Percentiles rank a stretch among this genome's conserved stretches.
phyloP scores from a whole-genome alignment of 1,140 invertebrate species.

The Rhizoglyphus robini region DNA sequence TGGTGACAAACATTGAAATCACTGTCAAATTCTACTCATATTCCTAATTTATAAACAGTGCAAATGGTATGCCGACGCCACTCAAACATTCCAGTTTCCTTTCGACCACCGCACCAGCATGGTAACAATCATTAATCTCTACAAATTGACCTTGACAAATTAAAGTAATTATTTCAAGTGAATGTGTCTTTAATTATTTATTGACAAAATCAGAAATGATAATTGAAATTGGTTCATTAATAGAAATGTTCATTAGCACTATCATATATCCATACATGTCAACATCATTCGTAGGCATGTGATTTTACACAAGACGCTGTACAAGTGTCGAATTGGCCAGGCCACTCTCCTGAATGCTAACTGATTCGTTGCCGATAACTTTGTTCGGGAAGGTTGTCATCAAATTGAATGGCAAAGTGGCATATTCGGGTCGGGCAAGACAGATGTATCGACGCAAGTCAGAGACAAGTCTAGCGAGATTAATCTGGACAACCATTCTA shows the following conservation, averaged over 20 bases:
- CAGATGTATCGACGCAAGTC: slow-evolving; percentile 62
- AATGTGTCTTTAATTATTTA: background rate
- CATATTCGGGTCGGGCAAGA: slow-evolving; percentile 64
- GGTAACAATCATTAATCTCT: too few species aligned
- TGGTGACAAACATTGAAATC: too few species aligned
- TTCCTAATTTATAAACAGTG: too few species aligned
- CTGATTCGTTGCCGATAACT: slow-evolving; percentile 56
- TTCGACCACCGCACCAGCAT: too few species aligned
- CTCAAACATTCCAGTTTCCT: too few species aligned
- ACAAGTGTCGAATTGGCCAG: slow-evolving; percentile 74
- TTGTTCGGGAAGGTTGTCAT: slow-evolving; percentile 81
- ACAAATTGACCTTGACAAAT: too few species aligned
- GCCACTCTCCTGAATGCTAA: slow-evolving; percentile 65
- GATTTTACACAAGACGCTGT: slow-evolving; percentile 37
- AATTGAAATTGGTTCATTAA: background rate
- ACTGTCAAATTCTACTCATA: too few species aligned
- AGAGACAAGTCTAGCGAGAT: slow-evolving; percentile 68
- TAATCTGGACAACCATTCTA: slow-evolving; percentile 63
- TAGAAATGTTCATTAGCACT: background rate
- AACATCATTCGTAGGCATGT: too few species aligned
- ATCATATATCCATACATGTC: background rate
- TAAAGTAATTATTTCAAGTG: too few species aligned
- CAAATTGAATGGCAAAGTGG: slow-evolving; percentile 53
- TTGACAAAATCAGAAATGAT: background rate
- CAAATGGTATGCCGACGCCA: too few species aligned